These are phyloP conservation scores for Abrostola triplasia DNA, from an alignment of 2,888 invertebrate species.

Conservation along the genomic window DNA sequence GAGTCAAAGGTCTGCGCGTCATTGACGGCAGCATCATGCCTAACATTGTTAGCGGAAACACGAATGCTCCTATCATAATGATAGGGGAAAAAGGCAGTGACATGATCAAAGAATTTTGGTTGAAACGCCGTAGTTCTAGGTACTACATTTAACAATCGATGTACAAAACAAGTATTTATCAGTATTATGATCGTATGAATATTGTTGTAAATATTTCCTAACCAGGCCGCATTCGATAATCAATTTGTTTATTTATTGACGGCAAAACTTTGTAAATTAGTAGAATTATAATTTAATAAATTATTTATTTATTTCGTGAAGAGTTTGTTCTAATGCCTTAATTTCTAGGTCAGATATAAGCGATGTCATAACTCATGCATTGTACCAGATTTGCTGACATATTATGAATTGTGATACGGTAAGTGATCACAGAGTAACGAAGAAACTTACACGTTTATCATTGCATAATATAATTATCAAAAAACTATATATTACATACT, in stretches of 20 bases:
- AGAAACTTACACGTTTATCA: neutral
- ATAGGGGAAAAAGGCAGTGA: slow-evolving; percentile 96
- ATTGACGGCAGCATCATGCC: slow-evolving; percentile 97
- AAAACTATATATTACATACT: too few relatives aligned
- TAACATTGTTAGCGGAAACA: slow-evolving; percentile 94
- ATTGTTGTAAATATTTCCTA: slow-evolving; percentile 48
- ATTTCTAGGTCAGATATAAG: slow-evolving; percentile 44
- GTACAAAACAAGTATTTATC: slow-evolving; percentile 53
- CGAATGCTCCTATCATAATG: slow-evolving; percentile 96
- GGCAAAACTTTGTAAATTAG: slow-evolving; percentile 25
- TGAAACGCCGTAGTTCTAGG: slow-evolving; percentile 87
- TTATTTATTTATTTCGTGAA: slow-evolving; percentile 7
- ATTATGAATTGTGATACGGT: slow-evolving; percentile 37
- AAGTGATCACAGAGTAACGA: slow-evolving; percentile 42
- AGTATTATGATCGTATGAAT: slow-evolving; percentile 55
- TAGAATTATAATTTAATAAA: slow-evolving; percentile 40
- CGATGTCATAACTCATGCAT: slow-evolving; percentile 45
- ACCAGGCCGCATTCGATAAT: slow-evolving; percentile 4
- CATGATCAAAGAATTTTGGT: slow-evolving; percentile 95
- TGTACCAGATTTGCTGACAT: slow-evolving; percentile 40
- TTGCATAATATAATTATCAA: too few relatives aligned
- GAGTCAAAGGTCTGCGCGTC: slow-evolving; percentile 93
- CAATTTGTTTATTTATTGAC: slow-evolving; percentile 30
- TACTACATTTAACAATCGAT: slow-evolving; percentile 71
- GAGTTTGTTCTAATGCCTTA: slow-evolving; percentile 25